Evolutionary conservation across 2,797 vertebrate species (phyloP), one percentile per base, ranked within the genome.

Genomic region (Chloroceryle inda): DNA sequence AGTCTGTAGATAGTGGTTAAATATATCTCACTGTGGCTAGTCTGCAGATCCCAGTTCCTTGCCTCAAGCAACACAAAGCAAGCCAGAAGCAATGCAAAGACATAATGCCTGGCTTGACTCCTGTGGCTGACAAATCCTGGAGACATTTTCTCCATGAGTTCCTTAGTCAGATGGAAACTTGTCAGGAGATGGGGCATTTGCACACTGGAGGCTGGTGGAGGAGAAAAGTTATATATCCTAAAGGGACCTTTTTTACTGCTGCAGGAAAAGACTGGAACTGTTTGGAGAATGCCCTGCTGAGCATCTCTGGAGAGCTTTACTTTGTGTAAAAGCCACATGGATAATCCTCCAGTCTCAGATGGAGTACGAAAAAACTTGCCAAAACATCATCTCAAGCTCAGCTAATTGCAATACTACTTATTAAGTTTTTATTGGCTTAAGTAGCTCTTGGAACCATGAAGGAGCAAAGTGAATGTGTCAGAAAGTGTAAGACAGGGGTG

Each of bases 1-100:
- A 94, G 61, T 64, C 56, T 85, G 55, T 76, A 79, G 47, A 61
- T 50, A 42, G 37, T 68, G 85, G 78, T 53, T 96, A 88, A 93
- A 71, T 79, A 42, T 63, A 92, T 58, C 40, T 42, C 88, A 77
- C 56, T 40, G 52, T 49, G 63, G 82, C 67, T 90, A 61, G 35
- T 37, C 31, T 88, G 44, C 33, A 86, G 61, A 85, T 63, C 40
- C 42, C 6, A 4, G 20, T 76, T 79, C 49, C 55, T 79, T 83
- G 33, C 53, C 77, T 85, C 44, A 76, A 92, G 40, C 9, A 59
- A 10, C 2, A 9, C 17, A 83, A 75, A 75, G 13, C 29, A 71
- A 92, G 40, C 16, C 45, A 80, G 76, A 59, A 82, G 11, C 13
- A 66, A 27, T 35, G 56, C 15, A 73, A 88, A 82, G 1, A 8